phyloP scores from a whole-genome alignment of 2,797 vertebrate species.

The Eidolon dupreanum region DNA sequence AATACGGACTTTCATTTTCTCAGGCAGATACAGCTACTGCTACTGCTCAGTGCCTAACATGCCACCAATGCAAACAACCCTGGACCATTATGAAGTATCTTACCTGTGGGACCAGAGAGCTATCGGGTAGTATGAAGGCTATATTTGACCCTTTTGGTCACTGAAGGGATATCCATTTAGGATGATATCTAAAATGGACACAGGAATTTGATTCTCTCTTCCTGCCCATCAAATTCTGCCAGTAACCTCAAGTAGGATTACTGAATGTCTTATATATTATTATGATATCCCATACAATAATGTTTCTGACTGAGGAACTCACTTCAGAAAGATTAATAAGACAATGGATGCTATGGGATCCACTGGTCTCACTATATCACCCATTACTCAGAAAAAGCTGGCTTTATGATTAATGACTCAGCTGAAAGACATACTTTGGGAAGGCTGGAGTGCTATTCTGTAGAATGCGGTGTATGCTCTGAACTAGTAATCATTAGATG shows the following conservation, averaged over 20 bases:
- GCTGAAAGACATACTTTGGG: not conserved
- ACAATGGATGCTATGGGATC: not conserved
- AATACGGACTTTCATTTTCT: not conserved
- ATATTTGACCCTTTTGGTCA: not conserved
- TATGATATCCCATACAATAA: not conserved
- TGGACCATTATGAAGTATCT: not conserved
- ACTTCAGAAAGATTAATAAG: conserved; percentile 17
- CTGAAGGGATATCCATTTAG: not conserved
- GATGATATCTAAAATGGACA: not conserved
- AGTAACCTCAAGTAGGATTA: not conserved
- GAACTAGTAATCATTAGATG: not conserved
- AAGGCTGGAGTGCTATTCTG: not conserved
- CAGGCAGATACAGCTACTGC: not conserved
- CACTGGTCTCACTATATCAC: not conserved
- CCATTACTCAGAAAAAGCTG: not conserved
- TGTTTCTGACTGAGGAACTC: not conserved
- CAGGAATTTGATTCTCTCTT: not conserved
- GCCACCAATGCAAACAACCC: not conserved
- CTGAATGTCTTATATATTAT: not conserved
- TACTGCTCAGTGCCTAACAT: not conserved
- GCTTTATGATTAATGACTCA: not conserved
- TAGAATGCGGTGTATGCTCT: not conserved
- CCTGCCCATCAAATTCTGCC: not conserved
- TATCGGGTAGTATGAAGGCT: not conserved
- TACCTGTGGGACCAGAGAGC: not conserved